Evolutionary conservation across 2,797 vertebrate species (phyloP).

Genomic region (Sebastes steindachneri): DNA sequence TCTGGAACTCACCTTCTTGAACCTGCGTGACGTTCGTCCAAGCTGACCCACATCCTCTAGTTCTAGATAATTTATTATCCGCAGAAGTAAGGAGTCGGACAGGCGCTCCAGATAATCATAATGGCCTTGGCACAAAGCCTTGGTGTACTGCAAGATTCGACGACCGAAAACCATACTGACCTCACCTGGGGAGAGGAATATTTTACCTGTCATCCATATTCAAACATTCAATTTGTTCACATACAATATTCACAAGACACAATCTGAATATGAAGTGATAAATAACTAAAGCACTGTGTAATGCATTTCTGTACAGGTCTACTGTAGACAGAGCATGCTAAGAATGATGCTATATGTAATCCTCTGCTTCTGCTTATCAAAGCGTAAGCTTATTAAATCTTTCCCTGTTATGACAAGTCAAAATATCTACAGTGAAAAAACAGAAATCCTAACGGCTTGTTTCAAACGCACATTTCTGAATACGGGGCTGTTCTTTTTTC

Average conservation of each 20-base stretch:
- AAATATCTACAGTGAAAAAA: not conserved
- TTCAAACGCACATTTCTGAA: too few species aligned
- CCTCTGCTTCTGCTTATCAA: not conserved
- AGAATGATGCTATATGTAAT: not conserved
- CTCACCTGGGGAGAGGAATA: slow-evolving; percentile 73
- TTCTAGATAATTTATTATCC: slow-evolving; percentile 85
- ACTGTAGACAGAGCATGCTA: not conserved
- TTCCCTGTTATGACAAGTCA: not conserved
- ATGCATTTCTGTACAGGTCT: not conserved
- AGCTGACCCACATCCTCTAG: slow-evolving; percentile 87
- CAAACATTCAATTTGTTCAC: not conserved
- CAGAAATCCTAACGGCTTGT: too few species aligned
- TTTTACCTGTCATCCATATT: not conserved
- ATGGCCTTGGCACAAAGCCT: slow-evolving; percentile 84
- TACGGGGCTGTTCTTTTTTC: too few species aligned
- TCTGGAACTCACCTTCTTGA: slow-evolving; percentile 78
- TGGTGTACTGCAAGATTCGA: slow-evolving; percentile 80
- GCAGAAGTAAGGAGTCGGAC: slow-evolving; percentile 83
- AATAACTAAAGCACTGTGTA: not conserved
- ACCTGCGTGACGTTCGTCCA: slow-evolving; percentile 82
- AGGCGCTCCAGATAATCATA: slow-evolving; percentile 87
- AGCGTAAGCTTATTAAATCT: not conserved
- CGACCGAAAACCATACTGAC: slow-evolving; percentile 82
- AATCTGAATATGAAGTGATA: not conserved
- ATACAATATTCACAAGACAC: not conserved